Percentiles rank a stretch among this genome's conserved stretches.
phyloP scores from a whole-genome alignment of 2,797 vertebrate genomes.

The Botia almorhae region DNA sequence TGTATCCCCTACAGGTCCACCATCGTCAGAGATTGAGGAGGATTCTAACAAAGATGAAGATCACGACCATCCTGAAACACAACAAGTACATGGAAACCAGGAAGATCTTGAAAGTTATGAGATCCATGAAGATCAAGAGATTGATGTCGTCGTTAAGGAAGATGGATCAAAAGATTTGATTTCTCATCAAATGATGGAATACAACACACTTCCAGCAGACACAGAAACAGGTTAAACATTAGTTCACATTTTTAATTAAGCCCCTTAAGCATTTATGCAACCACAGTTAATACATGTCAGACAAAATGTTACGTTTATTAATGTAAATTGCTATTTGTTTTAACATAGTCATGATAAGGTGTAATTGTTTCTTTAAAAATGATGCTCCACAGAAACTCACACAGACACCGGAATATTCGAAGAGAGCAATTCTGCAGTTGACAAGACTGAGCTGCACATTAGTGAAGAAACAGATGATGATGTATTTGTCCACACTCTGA shows the following conservation, averaged over 20 bases:
- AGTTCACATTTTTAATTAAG: constrained; percentile 1
- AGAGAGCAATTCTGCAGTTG: constrained; percentile 75
- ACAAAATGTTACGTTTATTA: too few relatives aligned
- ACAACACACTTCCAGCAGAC: constrained; percentile 60
- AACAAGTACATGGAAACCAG: constrained; percentile 9
- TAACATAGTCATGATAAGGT: neutral
- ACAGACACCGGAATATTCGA: constrained; percentile 42
- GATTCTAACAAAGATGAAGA: constrained; percentile 64
- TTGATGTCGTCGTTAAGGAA: constrained; percentile 63
- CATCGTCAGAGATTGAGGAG: constrained; percentile 62
- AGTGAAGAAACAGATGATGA: constrained; percentile 87
- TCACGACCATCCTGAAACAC: constrained; percentile 41
- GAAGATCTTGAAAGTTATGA: constrained; percentile 25
- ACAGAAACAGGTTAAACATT: constrained; percentile 64
- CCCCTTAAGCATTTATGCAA: too few relatives aligned
- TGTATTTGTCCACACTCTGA: constrained; percentile 74
- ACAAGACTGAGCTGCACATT: constrained; percentile 87
- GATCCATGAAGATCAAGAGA: constrained; percentile 39
- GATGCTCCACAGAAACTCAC: constrained; percentile 51
- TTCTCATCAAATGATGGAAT: constrained; percentile 65
- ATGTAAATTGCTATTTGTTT: neutral
- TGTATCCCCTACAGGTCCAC: constrained; percentile 64
- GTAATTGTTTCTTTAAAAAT: constrained; percentile 55
- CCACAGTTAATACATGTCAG: too few relatives aligned
- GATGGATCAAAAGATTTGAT: constrained; percentile 66